phyloP scores from a whole-genome alignment of 2,888 invertebrate species.

The Perdita meconis region DNA sequence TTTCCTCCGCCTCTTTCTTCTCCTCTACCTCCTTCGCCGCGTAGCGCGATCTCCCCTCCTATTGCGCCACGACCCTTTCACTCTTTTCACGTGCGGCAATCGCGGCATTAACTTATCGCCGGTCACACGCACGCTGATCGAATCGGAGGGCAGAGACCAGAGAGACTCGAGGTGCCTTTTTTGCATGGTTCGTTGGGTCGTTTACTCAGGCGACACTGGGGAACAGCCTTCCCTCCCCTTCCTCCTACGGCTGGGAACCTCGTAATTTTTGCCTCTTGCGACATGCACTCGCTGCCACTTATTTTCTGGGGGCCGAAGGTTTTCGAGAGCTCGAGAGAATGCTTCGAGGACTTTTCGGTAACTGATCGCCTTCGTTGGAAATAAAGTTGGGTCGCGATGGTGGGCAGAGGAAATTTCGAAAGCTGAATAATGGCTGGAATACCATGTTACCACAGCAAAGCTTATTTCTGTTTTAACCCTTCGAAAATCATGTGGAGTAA shows the following conservation, averaged over 20 bases:
- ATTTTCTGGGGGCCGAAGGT: no score
- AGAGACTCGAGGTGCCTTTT: slow-evolving; percentile 4
- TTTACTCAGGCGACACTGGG: slow-evolving; percentile 23
- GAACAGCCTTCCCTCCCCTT: not conserved
- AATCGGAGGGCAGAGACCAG: slow-evolving; percentile 19
- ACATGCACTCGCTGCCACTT: not conserved
- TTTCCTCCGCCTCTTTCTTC: slow-evolving; percentile 30
- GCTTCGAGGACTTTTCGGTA: no score
- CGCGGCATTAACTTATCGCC: slow-evolving; percentile 55
- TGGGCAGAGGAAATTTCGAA: no score
- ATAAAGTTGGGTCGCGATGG: no score
- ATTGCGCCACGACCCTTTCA: slow-evolving; percentile 37
- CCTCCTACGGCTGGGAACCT: slow-evolving; percentile 4
- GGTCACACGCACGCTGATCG: slow-evolving; percentile 50
- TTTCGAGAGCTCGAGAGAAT: no score
- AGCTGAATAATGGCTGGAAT: no score
- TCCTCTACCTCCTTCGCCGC: slow-evolving; percentile 6
- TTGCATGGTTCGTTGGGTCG: slow-evolving; percentile 16
- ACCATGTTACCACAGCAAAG: no score
- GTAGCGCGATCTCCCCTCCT: slow-evolving; percentile 19
- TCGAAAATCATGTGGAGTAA: no score
- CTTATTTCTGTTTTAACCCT: no score
- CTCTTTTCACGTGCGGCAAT: slow-evolving; percentile 50
- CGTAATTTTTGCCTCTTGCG: slow-evolving; percentile 12
- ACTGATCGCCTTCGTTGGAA: no score